Conservation (phyloP, 1,140 invertebrate genomes). For the Listronotus bonariensis region DNA sequence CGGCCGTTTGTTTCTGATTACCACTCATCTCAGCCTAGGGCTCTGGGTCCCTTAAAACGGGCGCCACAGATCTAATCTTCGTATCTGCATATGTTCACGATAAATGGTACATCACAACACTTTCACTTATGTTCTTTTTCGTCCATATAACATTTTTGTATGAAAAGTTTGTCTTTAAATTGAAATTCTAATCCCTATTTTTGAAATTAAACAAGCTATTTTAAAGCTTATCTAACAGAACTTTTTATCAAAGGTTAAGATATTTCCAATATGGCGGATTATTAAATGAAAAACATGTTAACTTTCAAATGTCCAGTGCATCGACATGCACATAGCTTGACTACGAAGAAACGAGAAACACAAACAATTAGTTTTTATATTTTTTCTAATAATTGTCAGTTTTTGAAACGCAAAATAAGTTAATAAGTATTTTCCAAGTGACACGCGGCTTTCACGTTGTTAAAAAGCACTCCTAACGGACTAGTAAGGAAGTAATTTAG, state of each 20-base stretch:
- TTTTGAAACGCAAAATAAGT: slow-evolving; percentile 29
- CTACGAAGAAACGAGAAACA: slow-evolving; percentile 10
- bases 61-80: slow-evolving; percentile 48
- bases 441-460: slow-evolving; percentile 58
- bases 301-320: slow-evolving; percentile 26
- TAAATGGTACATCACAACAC: slow-evolving; percentile 45
- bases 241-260: slow-evolving; percentile 56
- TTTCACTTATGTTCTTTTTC: slow-evolving; percentile 30
- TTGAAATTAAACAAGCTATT: slow-evolving; percentile 12
- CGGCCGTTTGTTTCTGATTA: slow-evolving; percentile 54
- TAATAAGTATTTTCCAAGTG: slow-evolving; percentile 40
- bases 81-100: slow-evolving; percentile 53
- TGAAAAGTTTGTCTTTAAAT: slow-evolving; percentile 1
- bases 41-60: slow-evolving; percentile 49
- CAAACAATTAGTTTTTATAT: slow-evolving; percentile 46
- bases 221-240: slow-evolving; percentile 42
- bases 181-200: slow-evolving; percentile 32
- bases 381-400: slow-evolving; percentile 44
- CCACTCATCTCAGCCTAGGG: slow-evolving; percentile 52
- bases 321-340: slow-evolving; percentile 9
- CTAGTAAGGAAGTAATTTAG: slow-evolving; percentile 6
- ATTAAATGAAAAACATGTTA: slow-evolving; percentile 55
- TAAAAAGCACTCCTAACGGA: slow-evolving; percentile 45
- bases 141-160: slow-evolving; percentile 34
- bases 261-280: slow-evolving; percentile 55